Base-by-base conservation (phyloP, 1,140 invertebrate species). In the Amphibalanus amphitrite region DNA sequence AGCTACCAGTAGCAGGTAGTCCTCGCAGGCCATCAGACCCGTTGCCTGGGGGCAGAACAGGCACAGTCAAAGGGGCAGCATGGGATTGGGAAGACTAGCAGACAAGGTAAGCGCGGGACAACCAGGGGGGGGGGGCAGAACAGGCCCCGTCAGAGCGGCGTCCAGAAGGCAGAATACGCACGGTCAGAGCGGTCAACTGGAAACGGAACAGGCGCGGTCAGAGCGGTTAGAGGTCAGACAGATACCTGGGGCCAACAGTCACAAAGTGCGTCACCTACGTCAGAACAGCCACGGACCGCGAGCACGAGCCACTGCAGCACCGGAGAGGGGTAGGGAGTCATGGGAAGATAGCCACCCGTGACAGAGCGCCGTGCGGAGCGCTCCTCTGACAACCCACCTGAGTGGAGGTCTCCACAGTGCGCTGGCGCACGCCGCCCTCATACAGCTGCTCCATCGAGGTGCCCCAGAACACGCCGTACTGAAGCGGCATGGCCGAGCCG, bases 1-100 rank as follows among this genome's bases (percentile, higher is more conserved):
- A 0, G 87, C 88, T n/a, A 91, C 85, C 17, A 84, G 83, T 77
- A 92, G 87, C 23, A 87, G 76, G 76, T 92, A 92, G 0, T 80
- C 83, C 75, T 89, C 87, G 76, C 90, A 92, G 3, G 89, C 83
- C 69, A 86, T 83, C 73, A 93, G 77, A 73, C 86, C 80, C 25
- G 83, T 81, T 13, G 91, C 25, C 59, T 74, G 6, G 70, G n/a
- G n/a, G n/a, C n/a, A n/a, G n/a, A n/a, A n/a, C n/a, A n/a, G n/a
- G n/a, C n/a, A n/a, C n/a, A n/a, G n/a, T n/a, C n/a, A n/a, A n/a
- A n/a, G n/a, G 26, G n/a, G 3, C 23, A 25, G 72, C 33, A 15
- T 38, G 33, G 33, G 33, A 38, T 15, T 6, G 33, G 4, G 33
- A 6, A 15, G 33, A 38, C 15, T 15, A 38, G 33, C n/a, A n/a